Conservation (phyloP, 1,140 invertebrate species). For the Hypothenemus hampei region DNA sequence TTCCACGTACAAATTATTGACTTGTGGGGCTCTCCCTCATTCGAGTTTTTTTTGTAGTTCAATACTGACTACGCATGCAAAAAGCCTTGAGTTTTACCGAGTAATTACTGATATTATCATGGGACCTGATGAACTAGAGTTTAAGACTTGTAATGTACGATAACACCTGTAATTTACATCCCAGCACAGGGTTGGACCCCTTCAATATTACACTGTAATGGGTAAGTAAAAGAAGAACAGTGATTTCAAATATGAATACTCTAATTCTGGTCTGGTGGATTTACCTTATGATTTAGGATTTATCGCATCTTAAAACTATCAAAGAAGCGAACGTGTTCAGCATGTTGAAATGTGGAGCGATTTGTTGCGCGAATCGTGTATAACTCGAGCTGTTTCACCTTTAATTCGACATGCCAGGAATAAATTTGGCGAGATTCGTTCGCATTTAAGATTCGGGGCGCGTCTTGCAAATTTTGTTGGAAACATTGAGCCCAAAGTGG, state of each 20-base stretch:
- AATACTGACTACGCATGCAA: constrained; percentile 11
- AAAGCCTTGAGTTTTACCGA: constrained; percentile 16
- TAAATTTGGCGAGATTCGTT: constrained; percentile 8
- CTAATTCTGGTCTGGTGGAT: not conserved
- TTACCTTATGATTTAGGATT: constrained; percentile 26
- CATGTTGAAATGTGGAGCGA: constrained; percentile 20
- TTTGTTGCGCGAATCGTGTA: constrained; percentile 19
- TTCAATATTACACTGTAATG: not conserved
- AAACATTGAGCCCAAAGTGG: constrained; percentile 15
- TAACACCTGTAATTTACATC: constrained; percentile 28
- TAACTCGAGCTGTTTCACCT: constrained; percentile 20
- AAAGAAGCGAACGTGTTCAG: constrained; percentile 20
- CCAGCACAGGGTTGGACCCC: constrained; percentile 1
- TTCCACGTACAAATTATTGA: constrained; percentile 20
- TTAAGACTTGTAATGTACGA: constrained; percentile 29
- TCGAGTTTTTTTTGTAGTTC: constrained; percentile 3
- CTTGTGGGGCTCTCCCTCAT: constrained; percentile 8
- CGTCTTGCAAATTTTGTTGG: constrained; percentile 18
- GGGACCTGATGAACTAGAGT: constrained; percentile 23
- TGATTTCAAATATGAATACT: not conserved
- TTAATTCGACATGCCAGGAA: constrained; percentile 22
- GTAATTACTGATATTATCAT: constrained; percentile 31
- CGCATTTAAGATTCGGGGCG: constrained; percentile 6
- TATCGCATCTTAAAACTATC: constrained; percentile 27
- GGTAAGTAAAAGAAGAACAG: not conserved